These are phyloP conservation scores for Tenthredo notha DNA, from an alignment of 2,888 invertebrate genomes.

Conservation along the genomic window DNA sequence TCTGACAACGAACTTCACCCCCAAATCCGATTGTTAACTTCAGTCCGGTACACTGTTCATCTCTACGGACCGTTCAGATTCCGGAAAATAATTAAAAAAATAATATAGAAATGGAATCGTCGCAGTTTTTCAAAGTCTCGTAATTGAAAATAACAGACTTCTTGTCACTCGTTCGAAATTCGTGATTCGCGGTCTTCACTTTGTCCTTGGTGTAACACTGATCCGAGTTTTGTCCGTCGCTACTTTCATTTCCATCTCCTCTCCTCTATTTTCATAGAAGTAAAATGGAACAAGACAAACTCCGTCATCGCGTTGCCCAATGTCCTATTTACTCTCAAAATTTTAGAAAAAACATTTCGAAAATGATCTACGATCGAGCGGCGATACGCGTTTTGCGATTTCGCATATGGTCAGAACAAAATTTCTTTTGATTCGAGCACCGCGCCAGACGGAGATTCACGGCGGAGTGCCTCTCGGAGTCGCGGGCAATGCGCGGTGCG, in stretches of 20 bases:
- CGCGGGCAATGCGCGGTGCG: conserved; percentile 45
- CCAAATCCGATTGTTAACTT: not conserved
- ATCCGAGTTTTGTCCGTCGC: not conserved
- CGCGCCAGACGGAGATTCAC: conserved; percentile 61
- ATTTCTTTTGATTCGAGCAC: conserved; percentile 29
- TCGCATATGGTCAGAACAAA: not conserved
- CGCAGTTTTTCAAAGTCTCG: not conserved
- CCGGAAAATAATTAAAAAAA: not conserved
- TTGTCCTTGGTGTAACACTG: conserved; percentile 4
- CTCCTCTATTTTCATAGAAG: not conserved
- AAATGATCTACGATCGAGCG: not conserved
- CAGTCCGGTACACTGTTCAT: not conserved
- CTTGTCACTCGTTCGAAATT: not conserved
- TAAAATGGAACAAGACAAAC: not conserved
- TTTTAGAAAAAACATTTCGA: not conserved
- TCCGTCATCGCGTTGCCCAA: not conserved
- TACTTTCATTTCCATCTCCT: conserved; percentile 5
- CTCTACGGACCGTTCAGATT: not conserved
- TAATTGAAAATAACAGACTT: not conserved
- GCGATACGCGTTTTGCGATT: not conserved
- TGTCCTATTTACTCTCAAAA: not conserved
- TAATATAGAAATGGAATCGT: not conserved
- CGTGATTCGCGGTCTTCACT: conserved; percentile 27
- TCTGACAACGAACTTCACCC: not conserved
- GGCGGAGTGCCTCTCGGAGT: conserved; percentile 61